Evolutionary conservation across 2,888 invertebrate species (phyloP).

Genomic region (Portevinia maculata): DNA sequence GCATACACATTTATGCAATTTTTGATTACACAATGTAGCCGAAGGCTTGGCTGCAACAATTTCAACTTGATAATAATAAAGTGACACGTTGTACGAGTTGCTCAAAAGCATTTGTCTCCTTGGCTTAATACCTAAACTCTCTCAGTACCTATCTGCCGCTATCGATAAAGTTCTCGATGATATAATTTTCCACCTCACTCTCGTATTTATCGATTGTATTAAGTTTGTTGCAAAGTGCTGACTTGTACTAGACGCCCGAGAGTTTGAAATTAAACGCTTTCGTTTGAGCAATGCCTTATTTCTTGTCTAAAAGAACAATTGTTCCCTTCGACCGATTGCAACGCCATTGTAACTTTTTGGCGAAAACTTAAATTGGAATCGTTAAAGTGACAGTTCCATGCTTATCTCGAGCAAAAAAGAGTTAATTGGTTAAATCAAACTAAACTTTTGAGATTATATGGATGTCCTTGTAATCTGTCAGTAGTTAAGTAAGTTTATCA

Average conservation of each 20-base stretch:
- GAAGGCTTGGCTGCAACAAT: no score
- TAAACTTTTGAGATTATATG: neutral
- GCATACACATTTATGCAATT: no score
- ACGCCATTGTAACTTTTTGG: slow-evolving; percentile 15
- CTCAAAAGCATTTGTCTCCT: no score
- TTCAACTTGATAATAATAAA: no score
- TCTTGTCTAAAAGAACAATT: slow-evolving; percentile 22
- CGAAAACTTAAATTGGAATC: slow-evolving; percentile 37
- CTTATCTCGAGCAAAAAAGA: slow-evolving; percentile 7
- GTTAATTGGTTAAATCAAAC: neutral
- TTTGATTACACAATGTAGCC: no score
- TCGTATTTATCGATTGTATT: neutral
- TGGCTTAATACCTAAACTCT: no score
- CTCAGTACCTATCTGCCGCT: no score
- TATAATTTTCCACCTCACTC: neutral
- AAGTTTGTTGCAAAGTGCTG: slow-evolving; percentile 34
- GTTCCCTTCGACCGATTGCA: slow-evolving; percentile 22
- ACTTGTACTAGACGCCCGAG: neutral
- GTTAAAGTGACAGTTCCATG: slow-evolving; percentile 19
- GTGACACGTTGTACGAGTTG: no score
- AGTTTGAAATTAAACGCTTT: slow-evolving; percentile 9
- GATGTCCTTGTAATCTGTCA: neutral
- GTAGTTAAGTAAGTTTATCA: no score
- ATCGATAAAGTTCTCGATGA: neutral
- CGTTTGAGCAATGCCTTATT: slow-evolving; percentile 22